Conservation (phyloP, 1,140 invertebrate genomes). For the Trinorchestia longiramus region DNA sequence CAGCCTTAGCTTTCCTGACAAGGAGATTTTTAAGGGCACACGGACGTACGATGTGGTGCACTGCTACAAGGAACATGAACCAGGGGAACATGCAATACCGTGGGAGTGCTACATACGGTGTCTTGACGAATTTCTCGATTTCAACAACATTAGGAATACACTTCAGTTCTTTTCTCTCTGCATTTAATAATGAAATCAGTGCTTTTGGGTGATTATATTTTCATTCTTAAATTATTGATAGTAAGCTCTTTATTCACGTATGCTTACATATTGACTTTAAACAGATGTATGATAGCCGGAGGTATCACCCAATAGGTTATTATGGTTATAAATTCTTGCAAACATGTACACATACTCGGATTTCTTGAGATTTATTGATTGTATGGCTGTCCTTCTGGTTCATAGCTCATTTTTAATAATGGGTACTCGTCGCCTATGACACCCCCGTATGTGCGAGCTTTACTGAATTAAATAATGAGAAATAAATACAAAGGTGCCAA, state of each 20-base stretch:
- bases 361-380: neutral
- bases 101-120: neutral
- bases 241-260: neutral
- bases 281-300: too few species aligned
- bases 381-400: neutral
- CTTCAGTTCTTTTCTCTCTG: too few species aligned
- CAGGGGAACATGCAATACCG: neutral
- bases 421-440: neutral
- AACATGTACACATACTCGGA: neutral
- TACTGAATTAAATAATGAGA: neutral
- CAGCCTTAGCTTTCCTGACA: neutral
- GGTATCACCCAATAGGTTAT: too few species aligned
- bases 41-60: neutral
- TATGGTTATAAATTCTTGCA: neutral
- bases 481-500: neutral
- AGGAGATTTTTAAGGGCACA: neutral
- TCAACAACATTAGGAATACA: too few species aligned
- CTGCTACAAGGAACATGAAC: too few species aligned
- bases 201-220: neutral
- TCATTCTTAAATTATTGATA: neutral
- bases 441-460: neutral
- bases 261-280: neutral
- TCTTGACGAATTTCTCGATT: neutral
- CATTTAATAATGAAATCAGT: too few species aligned
- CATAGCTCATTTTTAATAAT: neutral